Conservation (phyloP, 2,797 vertebrate genomes). For the Hybognathus amarus region DNA sequence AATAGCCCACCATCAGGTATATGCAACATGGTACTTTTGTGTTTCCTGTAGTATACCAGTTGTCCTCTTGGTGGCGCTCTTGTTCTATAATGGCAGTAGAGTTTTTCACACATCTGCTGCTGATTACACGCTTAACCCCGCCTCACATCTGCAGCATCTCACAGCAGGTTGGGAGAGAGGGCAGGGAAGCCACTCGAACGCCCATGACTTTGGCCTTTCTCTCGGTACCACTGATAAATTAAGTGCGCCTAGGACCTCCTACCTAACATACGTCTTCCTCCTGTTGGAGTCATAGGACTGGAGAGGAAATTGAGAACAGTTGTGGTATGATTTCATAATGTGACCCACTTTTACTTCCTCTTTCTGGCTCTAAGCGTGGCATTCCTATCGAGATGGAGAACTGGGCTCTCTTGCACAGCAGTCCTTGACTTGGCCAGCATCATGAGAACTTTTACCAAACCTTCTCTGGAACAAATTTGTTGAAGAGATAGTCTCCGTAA, state of each 20-base stretch:
- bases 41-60: not conserved
- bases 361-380: conserved; percentile 29
- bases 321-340: conserved; percentile 52
- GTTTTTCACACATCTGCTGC: conserved; percentile 47
- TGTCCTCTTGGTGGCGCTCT: conserved; percentile 56
- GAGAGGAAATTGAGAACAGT: conserved; percentile 38
- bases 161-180: conserved; percentile 11
- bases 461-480: not conserved
- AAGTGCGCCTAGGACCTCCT: conserved; percentile 35
- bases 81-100: conserved; percentile 6
- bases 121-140: conserved; percentile 48
- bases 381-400: conserved; percentile 19
- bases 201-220: conserved; percentile 34
- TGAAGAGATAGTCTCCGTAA: not conserved
- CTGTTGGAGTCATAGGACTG: conserved; percentile 28
- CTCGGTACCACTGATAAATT: conserved; percentile 1
- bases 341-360: conserved; percentile 63
- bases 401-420: conserved; percentile 5
- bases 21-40: not conserved
- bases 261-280: conserved; percentile 19
- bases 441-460: conserved; percentile 14
- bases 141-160: conserved; percentile 35
- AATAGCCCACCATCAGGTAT: not conserved
- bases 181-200: conserved; percentile 8
- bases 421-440: conserved; percentile 2